phyloP scores from a whole-genome alignment of 1,140 invertebrate species.

The Vanessa atalanta region DNA sequence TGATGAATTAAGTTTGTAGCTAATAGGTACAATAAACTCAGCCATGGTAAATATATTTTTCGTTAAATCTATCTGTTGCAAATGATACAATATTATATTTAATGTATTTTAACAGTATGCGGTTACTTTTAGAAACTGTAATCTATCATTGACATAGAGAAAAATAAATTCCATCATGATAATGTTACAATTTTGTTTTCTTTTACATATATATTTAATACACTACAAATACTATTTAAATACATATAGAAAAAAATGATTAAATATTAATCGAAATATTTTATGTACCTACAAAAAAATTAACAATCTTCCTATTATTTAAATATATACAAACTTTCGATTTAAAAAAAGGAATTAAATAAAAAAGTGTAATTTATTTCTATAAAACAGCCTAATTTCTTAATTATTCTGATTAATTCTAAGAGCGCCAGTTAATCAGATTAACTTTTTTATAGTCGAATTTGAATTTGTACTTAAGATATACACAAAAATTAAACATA shows the following conservation, averaged over 20 bases:
- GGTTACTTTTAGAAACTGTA: constrained; percentile 63
- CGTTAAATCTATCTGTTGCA: constrained; percentile 65
- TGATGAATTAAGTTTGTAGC: constrained; percentile 70
- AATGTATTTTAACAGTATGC: constrained; percentile 62
- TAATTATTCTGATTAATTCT: no score
- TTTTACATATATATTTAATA: constrained; percentile 28
- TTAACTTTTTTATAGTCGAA: no score
- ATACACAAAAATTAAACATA: no score
- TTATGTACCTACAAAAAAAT: no score
- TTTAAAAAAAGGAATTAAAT: no score
- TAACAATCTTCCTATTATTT: no score
- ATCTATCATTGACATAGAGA: constrained; percentile 72
- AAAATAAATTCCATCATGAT: constrained; percentile 76
- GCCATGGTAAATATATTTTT: constrained; percentile 70
- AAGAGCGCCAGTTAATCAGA: no score
- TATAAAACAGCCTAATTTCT: no score
- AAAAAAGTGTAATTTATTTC: no score
- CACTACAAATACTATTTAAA: background rate
- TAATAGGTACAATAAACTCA: constrained; percentile 70
- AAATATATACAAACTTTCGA: no score
- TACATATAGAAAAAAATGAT: background rate
- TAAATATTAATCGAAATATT: background rate
- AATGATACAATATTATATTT: constrained; percentile 60
- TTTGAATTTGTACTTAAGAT: no score
- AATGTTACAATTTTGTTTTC: constrained; percentile 57